A percentile compares a stretch with the other conserved stretches of the same genome.
These are phyloP conservation scores for Ameiurus melas DNA, from an alignment of 2,113 vertebrate species.

Conservation along the genomic window DNA sequence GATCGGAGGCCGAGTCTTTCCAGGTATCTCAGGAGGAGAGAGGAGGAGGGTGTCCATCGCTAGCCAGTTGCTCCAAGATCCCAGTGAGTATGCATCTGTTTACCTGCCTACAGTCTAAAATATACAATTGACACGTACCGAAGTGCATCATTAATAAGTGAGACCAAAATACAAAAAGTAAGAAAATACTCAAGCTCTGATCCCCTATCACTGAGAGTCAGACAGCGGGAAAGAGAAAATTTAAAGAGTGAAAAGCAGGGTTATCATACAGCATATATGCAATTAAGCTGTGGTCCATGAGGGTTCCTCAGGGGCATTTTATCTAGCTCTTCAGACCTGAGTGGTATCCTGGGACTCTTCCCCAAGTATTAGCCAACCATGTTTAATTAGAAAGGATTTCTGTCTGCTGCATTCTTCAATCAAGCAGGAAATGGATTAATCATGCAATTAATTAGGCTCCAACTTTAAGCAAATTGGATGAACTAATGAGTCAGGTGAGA, in stretches of 20 bases:
- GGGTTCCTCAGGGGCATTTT: constrained; percentile 58
- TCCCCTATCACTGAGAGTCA: constrained; percentile 16
- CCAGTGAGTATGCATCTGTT: constrained; percentile 77
- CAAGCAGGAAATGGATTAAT: constrained; percentile 81
- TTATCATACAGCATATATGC: constrained; percentile 62
- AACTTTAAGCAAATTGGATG: constrained; percentile 72
- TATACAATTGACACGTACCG: neutral
- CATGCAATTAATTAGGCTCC: constrained; percentile 75
- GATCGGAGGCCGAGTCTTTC: constrained; percentile 80
- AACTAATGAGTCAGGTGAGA: constrained; percentile 68
- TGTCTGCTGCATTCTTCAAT: constrained; percentile 71
- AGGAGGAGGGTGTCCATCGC: constrained; percentile 90
- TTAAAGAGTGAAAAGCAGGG: constrained; percentile 56
- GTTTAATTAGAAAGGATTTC: constrained; percentile 70
- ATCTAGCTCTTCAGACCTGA: constrained; percentile 62
- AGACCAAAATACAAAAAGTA: neutral
- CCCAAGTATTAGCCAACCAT: constrained; percentile 68
- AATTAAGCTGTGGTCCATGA: constrained; percentile 56
- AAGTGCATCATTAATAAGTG: neutral
- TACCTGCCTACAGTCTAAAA: neutral
- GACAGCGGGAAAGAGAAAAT: constrained; percentile 52
- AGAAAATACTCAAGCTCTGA: neutral
- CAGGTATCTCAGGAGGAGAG: constrained; percentile 89
- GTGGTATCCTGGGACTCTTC: constrained; percentile 61
- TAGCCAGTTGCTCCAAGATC: constrained; percentile 90